Evolutionary conservation across 2,113 vertebrate genomes (phyloP).

Genomic region (Corythoichthys intestinalis): DNA sequence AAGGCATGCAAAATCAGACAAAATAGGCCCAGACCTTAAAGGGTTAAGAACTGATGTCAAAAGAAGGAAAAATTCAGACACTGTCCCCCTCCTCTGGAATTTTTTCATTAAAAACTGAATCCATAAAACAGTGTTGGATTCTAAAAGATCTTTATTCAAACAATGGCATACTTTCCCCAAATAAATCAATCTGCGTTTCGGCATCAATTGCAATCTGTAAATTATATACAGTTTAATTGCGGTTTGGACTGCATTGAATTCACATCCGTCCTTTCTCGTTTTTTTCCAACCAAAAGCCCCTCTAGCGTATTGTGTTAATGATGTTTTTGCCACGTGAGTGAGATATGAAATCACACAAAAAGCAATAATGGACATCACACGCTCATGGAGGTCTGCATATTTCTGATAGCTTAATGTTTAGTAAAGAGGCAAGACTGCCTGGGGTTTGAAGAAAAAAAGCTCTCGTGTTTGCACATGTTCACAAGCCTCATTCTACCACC

Average conservation of each 20-base stretch:
- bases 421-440: not conserved
- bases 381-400: constrained; percentile 23
- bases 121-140: not conserved
- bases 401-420: constrained; percentile 10
- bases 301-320: constrained; percentile 18
- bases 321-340: constrained; percentile 3
- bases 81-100: not conserved
- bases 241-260: constrained; percentile 25
- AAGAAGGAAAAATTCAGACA: not conserved
- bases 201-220: constrained; percentile 1
- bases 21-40: no score
- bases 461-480: constrained; percentile 4
- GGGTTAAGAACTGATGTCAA: not conserved
- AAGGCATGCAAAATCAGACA: no score
- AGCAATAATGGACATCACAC: constrained; percentile 7
- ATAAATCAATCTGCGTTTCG: not conserved
- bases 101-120: not conserved
- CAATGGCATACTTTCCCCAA: not conserved
- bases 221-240: constrained; percentile 31
- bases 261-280: not conserved
- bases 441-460: not conserved
- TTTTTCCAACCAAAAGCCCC: constrained; percentile 14
- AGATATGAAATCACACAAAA: not conserved
- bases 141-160: not conserved
- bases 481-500: constrained; percentile 7